Percentiles rank a stretch among this genome's conserved stretches.
Evolutionary conservation across 2,888 invertebrate genomes (phyloP).

Genomic region (Metellina segmentata): DNA sequence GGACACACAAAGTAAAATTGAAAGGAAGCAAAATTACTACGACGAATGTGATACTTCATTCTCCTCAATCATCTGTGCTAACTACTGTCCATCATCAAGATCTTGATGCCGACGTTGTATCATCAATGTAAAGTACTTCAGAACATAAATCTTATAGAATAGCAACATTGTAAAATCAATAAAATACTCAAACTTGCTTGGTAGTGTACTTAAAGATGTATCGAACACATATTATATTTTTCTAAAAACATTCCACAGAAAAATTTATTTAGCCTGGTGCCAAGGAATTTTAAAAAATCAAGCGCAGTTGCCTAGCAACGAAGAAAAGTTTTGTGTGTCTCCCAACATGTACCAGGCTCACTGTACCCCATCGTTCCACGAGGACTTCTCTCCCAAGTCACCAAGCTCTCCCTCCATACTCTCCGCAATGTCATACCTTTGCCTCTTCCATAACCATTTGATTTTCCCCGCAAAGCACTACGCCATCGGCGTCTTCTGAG

Average conservation of each 20-base stretch:
- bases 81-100: conserved; percentile 48
- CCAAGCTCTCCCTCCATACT: too few species aligned
- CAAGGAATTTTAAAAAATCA: too few species aligned
- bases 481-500: conserved; percentile 7
- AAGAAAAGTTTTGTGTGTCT: too few species aligned
- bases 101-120: conserved; percentile 24
- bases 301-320: too few species aligned
- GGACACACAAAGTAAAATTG: conserved; percentile 77
- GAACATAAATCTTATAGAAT: conserved; percentile 84
- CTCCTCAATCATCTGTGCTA: conserved; percentile 41
- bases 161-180: conserved; percentile 84
- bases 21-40: conserved; percentile 82
- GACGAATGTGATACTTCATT: conserved; percentile 82
- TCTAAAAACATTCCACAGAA: too few species aligned
- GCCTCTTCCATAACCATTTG: not conserved
- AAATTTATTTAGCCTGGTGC: too few species aligned
- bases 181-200: conserved; percentile 81
- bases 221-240: too few species aligned
- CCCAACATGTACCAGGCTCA: not conserved
- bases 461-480: not conserved
- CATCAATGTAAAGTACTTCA: conserved; percentile 76
- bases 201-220: too few species aligned
- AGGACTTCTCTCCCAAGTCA: not conserved
- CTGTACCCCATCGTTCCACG: not conserved
- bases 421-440: too few species aligned